phyloP scores from a whole-genome alignment of 1,140 invertebrate genomes.

The Drosophila ercepeae region DNA sequence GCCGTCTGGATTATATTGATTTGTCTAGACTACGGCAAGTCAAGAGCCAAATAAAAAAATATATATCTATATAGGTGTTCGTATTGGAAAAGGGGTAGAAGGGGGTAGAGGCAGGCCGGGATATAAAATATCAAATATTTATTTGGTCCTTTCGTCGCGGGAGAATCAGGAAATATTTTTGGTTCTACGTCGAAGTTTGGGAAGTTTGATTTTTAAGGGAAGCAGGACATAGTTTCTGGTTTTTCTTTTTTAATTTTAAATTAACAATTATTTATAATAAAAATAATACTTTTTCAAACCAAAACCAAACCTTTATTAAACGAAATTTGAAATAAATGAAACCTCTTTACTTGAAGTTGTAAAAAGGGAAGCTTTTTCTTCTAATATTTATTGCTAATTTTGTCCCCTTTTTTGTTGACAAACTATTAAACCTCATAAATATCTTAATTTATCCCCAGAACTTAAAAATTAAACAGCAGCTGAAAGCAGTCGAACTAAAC shows the following conservation, averaged over 20 bases:
- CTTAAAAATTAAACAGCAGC: background rate
- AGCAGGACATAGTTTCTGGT: too few species aligned
- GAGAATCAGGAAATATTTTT: background rate
- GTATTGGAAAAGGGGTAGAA: background rate
- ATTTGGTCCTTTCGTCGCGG: background rate
- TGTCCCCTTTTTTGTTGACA: background rate
- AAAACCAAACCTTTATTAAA: too few species aligned
- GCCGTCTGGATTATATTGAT: slow-evolving; percentile 78
- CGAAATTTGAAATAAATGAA: too few species aligned
- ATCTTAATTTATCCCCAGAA: too few species aligned
- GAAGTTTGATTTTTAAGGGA: background rate
- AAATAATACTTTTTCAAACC: too few species aligned
- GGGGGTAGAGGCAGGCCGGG: background rate
- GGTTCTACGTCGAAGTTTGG: background rate
- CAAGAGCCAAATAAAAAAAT: slow-evolving; percentile 28
- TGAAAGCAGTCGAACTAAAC: background rate
- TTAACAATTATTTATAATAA: too few species aligned
- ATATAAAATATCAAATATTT: slow-evolving; percentile 37
- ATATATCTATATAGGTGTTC: background rate
- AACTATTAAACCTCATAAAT: too few species aligned
- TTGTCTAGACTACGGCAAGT: slow-evolving; percentile 54
- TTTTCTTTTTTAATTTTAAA: too few species aligned
- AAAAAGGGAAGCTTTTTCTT: too few species aligned
- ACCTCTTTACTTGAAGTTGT: too few species aligned
- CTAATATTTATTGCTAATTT: too few species aligned